A percentile compares a stretch with the other conserved stretches of the same genome.
phyloP scores from a whole-genome alignment of 2,797 vertebrate species.

The Lindbergichthys nudifrons region DNA sequence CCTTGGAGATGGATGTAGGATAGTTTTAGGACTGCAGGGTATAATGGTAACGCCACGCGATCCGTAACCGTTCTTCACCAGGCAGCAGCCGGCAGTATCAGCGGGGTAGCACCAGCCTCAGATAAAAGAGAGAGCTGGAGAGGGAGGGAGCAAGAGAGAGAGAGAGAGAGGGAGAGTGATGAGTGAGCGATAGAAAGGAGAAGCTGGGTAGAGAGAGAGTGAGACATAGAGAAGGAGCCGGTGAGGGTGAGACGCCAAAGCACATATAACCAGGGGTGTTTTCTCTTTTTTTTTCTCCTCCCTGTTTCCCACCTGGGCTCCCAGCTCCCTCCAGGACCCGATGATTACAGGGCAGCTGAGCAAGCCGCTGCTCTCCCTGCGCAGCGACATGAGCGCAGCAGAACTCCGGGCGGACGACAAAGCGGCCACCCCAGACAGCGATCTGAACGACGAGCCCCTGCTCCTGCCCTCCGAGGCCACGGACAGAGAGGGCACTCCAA shows the following conservation, averaged over 20 bases:
- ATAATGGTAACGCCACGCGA: constrained; percentile 94
- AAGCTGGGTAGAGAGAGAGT: constrained; percentile 80
- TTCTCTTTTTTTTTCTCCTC: constrained; percentile 61
- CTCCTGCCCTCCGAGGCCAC: constrained; percentile 92
- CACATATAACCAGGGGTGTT: constrained; percentile 81
- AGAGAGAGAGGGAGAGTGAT: constrained; percentile 84
- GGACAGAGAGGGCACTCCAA: constrained; percentile 94
- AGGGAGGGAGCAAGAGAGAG: constrained; percentile 84
- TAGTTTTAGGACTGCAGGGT: constrained; percentile 93
- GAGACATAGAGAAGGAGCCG: constrained; percentile 78
- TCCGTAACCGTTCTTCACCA: constrained; percentile 97
- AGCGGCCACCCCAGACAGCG: constrained; percentile 95
- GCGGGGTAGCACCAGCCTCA: constrained; percentile 89
- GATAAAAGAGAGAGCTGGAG: constrained; percentile 87
- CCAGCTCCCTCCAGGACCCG: constrained; percentile 90
- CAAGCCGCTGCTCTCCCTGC: constrained; percentile 97
- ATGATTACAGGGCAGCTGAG: constrained; percentile 99
- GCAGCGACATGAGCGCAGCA: constrained; percentile 96
- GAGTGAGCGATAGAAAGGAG: constrained; percentile 82
- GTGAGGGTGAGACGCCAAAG: constrained; percentile 82
- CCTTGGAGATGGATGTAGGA: constrained; percentile 85
- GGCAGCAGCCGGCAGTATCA: constrained; percentile 96
- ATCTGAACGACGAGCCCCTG: constrained; percentile 94
- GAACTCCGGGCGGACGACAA: constrained; percentile 97
- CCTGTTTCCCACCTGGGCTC: constrained; percentile 77